These are phyloP conservation scores for Steinernema khuongi DNA, from an alignment of 1,140 invertebrate species.

Conservation along the genomic window DNA sequence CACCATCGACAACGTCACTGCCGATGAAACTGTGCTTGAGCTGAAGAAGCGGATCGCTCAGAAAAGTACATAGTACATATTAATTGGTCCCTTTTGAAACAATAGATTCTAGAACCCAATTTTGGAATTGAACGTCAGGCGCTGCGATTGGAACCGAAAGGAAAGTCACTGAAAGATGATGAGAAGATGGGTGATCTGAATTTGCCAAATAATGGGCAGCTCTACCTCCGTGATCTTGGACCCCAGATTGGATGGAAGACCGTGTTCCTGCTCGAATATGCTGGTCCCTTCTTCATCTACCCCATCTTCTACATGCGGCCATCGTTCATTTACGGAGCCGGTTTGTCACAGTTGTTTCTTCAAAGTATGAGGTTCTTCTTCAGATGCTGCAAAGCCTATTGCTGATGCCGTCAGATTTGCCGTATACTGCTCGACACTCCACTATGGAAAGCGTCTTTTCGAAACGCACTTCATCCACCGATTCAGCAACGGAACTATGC, in stretches of 20 bases:
- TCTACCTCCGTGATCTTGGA: conserved; percentile 73
- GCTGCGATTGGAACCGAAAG: conserved; percentile 71
- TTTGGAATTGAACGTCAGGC: conserved; percentile 76
- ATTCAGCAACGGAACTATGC: conserved; percentile 98
- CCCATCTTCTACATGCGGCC: conserved; percentile 81
- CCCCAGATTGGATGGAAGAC: conserved; percentile 97
- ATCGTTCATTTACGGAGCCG: conserved; percentile 76
- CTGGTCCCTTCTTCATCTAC: conserved; percentile 87
- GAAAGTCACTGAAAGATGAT: conserved; percentile 34
- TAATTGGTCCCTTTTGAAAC: not conserved
- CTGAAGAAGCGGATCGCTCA: conserved; percentile 42
- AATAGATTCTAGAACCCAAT: conserved; percentile 63
- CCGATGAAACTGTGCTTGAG: conserved; percentile 36
- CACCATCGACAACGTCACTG: conserved; percentile 27
- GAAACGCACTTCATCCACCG: conserved; percentile 95
- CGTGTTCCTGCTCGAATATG: conserved; percentile 86
- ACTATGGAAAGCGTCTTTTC: conserved; percentile 85
- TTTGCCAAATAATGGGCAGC: not conserved
- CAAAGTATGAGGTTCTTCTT: conserved; percentile 40
- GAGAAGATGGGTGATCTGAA: conserved; percentile 27
- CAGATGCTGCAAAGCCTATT: conserved; percentile 33
- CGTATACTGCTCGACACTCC: conserved; percentile 76
- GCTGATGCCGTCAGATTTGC: conserved; percentile 65
- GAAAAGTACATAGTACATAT: conserved; percentile 27
- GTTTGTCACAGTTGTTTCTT: conserved; percentile 59